A percentile compares a stretch with the other conserved stretches of the same genome.
Evolutionary conservation across 2,113 vertebrate genomes (phyloP).

Genomic region (Thymallus thymallus): DNA sequence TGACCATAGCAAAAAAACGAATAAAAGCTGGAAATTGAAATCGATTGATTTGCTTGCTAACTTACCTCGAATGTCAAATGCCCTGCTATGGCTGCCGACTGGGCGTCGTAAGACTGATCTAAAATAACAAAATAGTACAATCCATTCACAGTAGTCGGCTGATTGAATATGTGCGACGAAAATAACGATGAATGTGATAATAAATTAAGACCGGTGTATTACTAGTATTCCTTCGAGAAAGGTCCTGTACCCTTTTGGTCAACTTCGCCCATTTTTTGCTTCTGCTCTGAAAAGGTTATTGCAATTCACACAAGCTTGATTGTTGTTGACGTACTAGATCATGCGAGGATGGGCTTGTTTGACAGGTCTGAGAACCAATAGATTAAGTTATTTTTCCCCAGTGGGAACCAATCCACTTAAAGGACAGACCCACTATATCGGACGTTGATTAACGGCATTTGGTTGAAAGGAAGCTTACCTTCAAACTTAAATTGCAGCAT

Average conservation of each 20-base stretch:
- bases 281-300: conserved; percentile 20
- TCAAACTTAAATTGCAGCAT: too few relatives aligned
- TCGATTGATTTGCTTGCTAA: conserved; percentile 31
- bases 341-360: conserved; percentile 20
- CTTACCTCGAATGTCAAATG: conserved; percentile 56
- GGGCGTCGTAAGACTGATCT: conserved; percentile 53
- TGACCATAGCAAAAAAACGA: neutral
- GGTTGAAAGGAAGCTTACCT: too few relatives aligned
- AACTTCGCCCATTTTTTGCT: neutral
- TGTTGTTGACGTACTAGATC: conserved; percentile 16
- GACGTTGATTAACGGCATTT: too few relatives aligned
- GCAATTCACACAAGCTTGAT: conserved; percentile 6
- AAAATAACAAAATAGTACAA: conserved; percentile 36
- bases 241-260: neutral
- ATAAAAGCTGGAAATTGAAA: conserved; percentile 41
- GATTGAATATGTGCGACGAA: conserved; percentile 10
- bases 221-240: neutral
- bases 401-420: conserved; percentile 21
- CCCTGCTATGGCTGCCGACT: conserved; percentile 44
- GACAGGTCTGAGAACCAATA: conserved; percentile 24
- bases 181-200: conserved; percentile 14
- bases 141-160: conserved; percentile 62
- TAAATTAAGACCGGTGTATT: conserved; percentile 50
- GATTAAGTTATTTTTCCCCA: neutral
- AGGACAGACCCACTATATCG: too few relatives aligned